Evolutionary conservation across 2,888 invertebrate species (phyloP).

Genomic region (Theretra japonica): DNA sequence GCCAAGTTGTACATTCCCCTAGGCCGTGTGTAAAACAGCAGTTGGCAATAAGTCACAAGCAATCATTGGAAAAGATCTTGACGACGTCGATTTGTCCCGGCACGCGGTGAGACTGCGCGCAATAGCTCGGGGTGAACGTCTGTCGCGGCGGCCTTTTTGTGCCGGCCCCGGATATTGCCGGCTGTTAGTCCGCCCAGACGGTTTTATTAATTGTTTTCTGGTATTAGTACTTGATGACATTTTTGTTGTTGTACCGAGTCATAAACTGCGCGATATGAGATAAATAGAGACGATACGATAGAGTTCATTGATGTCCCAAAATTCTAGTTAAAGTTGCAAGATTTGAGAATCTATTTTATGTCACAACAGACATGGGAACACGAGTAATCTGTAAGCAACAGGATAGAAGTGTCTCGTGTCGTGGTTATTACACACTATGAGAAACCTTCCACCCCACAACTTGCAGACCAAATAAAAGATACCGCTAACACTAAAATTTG

Average conservation of each 20-base stretch:
- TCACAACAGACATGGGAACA: too few relatives aligned
- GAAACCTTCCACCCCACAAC: too few relatives aligned
- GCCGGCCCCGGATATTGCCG: constrained; percentile 46
- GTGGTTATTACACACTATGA: too few relatives aligned
- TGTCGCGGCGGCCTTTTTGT: constrained; percentile 36
- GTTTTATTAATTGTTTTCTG: constrained; percentile 13
- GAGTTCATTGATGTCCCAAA: too few relatives aligned
- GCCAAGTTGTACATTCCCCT: not conserved
- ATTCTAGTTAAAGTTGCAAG: not conserved
- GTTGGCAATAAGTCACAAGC: constrained; percentile 60
- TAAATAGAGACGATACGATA: too few relatives aligned
- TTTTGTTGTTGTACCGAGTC: not conserved
- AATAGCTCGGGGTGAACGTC: constrained; percentile 40
- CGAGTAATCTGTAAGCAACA: too few relatives aligned
- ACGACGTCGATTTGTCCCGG: constrained; percentile 67
- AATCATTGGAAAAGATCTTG: constrained; percentile 65
- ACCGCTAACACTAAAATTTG: too few relatives aligned
- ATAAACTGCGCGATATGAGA: not conserved
- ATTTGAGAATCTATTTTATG: not conserved
- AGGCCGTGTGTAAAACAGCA: constrained; percentile 40
- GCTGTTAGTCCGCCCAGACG: constrained; percentile 14
- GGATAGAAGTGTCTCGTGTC: too few relatives aligned
- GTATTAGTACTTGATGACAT: not conserved
- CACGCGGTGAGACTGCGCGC: constrained; percentile 52
- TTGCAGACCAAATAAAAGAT: too few relatives aligned